phyloP scores from a whole-genome alignment of 2,888 invertebrate species.

The Terebella lapidaria region DNA sequence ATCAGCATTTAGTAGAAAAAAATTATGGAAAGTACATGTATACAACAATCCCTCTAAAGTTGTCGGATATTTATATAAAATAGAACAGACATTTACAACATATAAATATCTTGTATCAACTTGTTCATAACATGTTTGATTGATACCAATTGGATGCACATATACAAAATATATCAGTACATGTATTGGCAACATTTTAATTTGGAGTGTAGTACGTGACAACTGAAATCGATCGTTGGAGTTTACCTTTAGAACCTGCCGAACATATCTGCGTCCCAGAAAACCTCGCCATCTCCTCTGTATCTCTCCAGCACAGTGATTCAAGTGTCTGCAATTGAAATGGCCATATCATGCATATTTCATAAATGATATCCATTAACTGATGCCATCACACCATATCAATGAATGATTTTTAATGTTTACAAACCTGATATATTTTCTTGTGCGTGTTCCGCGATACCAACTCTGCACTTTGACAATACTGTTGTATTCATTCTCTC shows the following conservation, averaged over 20 bases:
- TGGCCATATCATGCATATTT: slow-evolving; percentile 5
- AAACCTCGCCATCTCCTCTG: slow-evolving; percentile 47
- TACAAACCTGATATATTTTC: slow-evolving; percentile 42
- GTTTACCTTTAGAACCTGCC: slow-evolving; percentile 39
- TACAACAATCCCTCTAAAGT: too few species aligned
- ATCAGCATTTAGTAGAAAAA: neutral
- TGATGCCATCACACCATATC: neutral
- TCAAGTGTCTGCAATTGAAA: slow-evolving; percentile 38
- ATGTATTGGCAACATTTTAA: too few species aligned
- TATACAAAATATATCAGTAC: too few species aligned
- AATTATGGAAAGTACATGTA: too few species aligned
- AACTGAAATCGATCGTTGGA: too few species aligned
- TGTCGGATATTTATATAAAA: too few species aligned
- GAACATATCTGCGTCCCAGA: slow-evolving; percentile 37
- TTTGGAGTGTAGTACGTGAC: too few species aligned
- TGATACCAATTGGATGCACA: too few species aligned
- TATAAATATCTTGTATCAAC: too few species aligned
- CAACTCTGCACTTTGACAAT: slow-evolving; percentile 47
- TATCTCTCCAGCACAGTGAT: slow-evolving; percentile 36
- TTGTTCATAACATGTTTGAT: too few species aligned
- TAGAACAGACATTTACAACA: too few species aligned
- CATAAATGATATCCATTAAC: neutral
- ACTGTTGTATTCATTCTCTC: slow-evolving; percentile 38
- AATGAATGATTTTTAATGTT: neutral
- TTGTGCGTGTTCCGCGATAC: slow-evolving; percentile 41